Base-by-base conservation (phyloP, 2,888 invertebrate genomes). In the Drosophila formosana region DNA sequence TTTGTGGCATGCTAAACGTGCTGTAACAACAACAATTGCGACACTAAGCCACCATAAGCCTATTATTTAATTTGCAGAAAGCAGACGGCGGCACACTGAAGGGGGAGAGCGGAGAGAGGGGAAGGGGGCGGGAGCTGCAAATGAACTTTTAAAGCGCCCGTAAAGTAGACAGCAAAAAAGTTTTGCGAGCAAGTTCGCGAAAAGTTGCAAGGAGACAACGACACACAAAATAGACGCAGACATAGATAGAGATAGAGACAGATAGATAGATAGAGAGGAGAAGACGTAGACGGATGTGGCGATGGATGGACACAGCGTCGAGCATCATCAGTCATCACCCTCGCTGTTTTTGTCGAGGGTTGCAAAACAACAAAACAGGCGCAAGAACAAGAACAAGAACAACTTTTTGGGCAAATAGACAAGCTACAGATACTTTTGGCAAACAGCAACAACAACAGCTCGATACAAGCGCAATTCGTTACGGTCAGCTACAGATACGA, bases 251-350 rank as follows among this genome's bases (percentile, higher is more conserved):
- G 37, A 51, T 11, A 18, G 4, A 6, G n/a, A 13, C 6, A 28
- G 30, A 47, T 13, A 18, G 49, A 45, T 25, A 53, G 45, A 49
- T 53, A 23, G 37, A 39, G 23, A 71, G 63, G 30, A n/a, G n/a
- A 51, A 78, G 51, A 63, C 9, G 66, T 23, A 72, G 37, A 50
- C 43, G 47, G 57, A 56, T 50, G 61, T 69, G 58, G 47, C 53
- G 56, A 65, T 72, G 72, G 34, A 49, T 51, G 34, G 37, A 41
- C 50, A 46, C 56, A 58, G 53, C 51, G 46, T 61, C 46, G 57
- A 43, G 78, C 88, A 90, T 90, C 90, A 90, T 90, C 89, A 86
- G 89, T 90, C 89, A 89, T 89, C 89, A 90, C 89, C 83, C 89
- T 86, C 87, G 82, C 66, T 41, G 45, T 52, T 57, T 62, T 80